Conservation (phyloP, 2,888 invertebrate genomes). For the Antheraea assamensis region DNA sequence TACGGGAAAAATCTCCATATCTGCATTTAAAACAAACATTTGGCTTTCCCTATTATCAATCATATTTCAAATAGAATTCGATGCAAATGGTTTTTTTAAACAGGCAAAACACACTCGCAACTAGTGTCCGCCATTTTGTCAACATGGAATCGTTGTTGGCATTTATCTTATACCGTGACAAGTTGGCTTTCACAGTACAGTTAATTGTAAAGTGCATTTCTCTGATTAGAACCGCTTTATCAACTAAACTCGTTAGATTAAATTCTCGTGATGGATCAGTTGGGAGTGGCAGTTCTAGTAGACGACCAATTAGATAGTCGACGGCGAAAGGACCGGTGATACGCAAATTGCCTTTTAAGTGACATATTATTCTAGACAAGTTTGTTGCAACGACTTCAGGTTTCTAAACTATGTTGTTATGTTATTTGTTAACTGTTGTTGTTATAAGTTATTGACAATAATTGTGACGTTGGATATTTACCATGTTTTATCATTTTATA, state of each 20-base stretch:
- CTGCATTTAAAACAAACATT: background rate
- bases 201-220: constrained; percentile 22
- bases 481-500: no score
- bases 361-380: background rate
- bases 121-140: constrained; percentile 7
- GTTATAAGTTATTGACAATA: no score
- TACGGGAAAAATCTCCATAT: no score
- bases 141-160: background rate
- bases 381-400: background rate
- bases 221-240: constrained; percentile 21
- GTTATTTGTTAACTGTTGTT: no score
- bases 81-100: background rate
- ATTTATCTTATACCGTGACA: constrained; percentile 8
- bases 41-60: background rate
- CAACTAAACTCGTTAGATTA: constrained; percentile 14
- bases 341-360: background rate
- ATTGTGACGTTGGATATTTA: no score
- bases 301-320: background rate
- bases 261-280: constrained; percentile 9
- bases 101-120: background rate
- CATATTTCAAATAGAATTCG: background rate
- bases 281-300: constrained; percentile 1
- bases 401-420: no score
- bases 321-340: constrained; percentile 1
- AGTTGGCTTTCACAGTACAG: constrained; percentile 17